Evolutionary conservation across 2,888 invertebrate species (phyloP).

Genomic region (Tetranychus piercei): DNA sequence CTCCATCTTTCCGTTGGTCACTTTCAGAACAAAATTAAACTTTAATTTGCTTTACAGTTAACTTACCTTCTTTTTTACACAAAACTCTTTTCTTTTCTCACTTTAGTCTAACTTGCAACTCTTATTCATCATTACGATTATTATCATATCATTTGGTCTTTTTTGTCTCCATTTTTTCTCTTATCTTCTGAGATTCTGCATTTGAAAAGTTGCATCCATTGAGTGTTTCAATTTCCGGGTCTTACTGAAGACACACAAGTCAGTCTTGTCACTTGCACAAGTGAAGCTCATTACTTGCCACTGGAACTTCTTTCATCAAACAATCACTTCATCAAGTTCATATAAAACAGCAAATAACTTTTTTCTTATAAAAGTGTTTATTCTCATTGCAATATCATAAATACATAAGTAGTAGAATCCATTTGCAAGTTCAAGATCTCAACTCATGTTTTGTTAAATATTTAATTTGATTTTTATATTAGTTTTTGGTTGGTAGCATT

Average conservation of each 20-base stretch:
- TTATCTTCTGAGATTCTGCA: background rate
- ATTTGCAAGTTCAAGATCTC: too few species aligned
- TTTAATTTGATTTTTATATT: too few species aligned
- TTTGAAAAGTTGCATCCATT: background rate
- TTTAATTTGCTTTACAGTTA: background rate
- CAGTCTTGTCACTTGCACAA: too few species aligned
- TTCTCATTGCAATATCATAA: too few species aligned
- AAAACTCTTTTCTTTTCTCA: background rate
- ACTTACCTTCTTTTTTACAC: background rate
- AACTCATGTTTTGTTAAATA: too few species aligned
- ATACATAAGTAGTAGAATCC: too few species aligned
- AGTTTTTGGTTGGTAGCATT: too few species aligned
- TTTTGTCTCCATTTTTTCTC: background rate
- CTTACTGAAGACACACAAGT: background rate
- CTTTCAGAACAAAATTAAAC: background rate
- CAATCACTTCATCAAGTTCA: too few species aligned
- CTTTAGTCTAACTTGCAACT: background rate
- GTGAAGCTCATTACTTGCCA: too few species aligned
- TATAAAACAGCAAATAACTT: too few species aligned
- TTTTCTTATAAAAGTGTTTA: too few species aligned
- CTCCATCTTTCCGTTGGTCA: background rate
- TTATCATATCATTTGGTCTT: background rate
- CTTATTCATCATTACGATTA: background rate
- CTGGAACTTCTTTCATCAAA: too few species aligned
- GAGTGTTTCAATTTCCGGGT: background rate